These are phyloP conservation scores for Drosophila neocordata DNA, from an alignment of 1,140 invertebrate genomes.

Conservation along the genomic window DNA sequence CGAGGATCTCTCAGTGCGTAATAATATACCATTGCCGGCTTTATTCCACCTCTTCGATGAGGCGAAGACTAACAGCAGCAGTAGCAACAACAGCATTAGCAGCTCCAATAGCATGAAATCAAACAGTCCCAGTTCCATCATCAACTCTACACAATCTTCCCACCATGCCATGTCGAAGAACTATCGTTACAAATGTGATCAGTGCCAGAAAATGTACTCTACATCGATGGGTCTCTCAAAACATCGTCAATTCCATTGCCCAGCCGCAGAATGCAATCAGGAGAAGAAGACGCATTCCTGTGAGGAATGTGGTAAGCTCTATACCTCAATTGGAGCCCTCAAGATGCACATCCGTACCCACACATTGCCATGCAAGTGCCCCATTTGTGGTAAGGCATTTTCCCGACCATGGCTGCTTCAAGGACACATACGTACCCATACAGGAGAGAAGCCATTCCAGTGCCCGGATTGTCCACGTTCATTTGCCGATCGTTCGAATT, in stretches of 20 bases:
- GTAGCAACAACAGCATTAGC: slow-evolving; percentile 15
- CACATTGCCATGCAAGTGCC: slow-evolving; percentile 98
- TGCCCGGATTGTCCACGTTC: slow-evolving; percentile 97
- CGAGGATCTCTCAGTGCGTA: slow-evolving; percentile 79
- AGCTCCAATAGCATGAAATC: slow-evolving; percentile 58
- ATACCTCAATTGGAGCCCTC: slow-evolving; percentile 85
- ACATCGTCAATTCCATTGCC: slow-evolving; percentile 97
- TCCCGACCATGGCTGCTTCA: slow-evolving; percentile 98
- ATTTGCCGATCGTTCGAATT: slow-evolving; percentile 96
- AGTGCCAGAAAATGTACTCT: slow-evolving; percentile 97
- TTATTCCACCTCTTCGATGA: slow-evolving; percentile 79
- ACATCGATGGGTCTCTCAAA: slow-evolving; percentile 97
- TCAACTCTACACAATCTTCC: slow-evolving; percentile 83
- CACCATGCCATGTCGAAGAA: slow-evolving; percentile 78
- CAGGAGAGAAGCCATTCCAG: slow-evolving; percentile 96
- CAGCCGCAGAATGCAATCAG: slow-evolving; percentile 84
- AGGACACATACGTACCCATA: slow-evolving; percentile 96
- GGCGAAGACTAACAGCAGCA: slow-evolving; percentile 34
- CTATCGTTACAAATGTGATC: slow-evolving; percentile 92
- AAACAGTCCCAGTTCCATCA: slow-evolving; percentile 82
- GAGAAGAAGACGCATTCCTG: slow-evolving; percentile 84
- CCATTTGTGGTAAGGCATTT: slow-evolving; percentile 98
- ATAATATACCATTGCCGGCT: slow-evolving; percentile 78
- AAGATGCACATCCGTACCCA: slow-evolving; percentile 89
- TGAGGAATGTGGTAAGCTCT: slow-evolving; percentile 84